Evolutionary conservation across 2,113 vertebrate species (phyloP).

Genomic region (Hyla sarda): DNA sequence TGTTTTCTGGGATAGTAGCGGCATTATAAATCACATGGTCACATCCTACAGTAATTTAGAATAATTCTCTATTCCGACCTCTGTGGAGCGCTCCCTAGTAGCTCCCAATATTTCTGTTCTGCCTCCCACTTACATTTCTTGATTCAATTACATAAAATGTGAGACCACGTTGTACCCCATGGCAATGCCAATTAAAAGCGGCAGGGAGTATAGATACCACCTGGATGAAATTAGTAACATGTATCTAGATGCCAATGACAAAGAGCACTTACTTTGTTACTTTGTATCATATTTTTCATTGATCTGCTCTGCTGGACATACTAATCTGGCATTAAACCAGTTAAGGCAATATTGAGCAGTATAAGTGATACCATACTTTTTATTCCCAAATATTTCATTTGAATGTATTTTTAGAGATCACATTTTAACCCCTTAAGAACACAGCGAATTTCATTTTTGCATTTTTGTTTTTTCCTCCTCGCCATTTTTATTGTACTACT

Average conservation of each 20-base stretch:
- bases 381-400: background rate
- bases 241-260: constrained; percentile 9
- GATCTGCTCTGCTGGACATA: background rate
- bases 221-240: constrained; percentile 3
- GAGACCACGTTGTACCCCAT: background rate
- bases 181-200: constrained; percentile 7
- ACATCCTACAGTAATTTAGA: constrained; percentile 18
- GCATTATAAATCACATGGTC: constrained; percentile 15
- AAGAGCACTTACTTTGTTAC: background rate
- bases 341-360: background rate
- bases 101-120: background rate
- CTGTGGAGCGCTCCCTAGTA: background rate
- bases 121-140: constrained; percentile 29
- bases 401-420: background rate
- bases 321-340: background rate
- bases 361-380: background rate
- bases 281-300: background rate
- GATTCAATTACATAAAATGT: constrained; percentile 26
- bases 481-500: too few relatives aligned
- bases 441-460: too few relatives aligned
- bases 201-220: background rate
- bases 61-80: background rate
- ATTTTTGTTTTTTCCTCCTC: too few relatives aligned
- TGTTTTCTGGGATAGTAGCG: background rate
- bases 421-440: too few relatives aligned